A percentile compares a stretch with the other conserved stretches of the same genome.
Conservation (phyloP, 2,888 invertebrate genomes). For the Cordilura impudica region DNA sequence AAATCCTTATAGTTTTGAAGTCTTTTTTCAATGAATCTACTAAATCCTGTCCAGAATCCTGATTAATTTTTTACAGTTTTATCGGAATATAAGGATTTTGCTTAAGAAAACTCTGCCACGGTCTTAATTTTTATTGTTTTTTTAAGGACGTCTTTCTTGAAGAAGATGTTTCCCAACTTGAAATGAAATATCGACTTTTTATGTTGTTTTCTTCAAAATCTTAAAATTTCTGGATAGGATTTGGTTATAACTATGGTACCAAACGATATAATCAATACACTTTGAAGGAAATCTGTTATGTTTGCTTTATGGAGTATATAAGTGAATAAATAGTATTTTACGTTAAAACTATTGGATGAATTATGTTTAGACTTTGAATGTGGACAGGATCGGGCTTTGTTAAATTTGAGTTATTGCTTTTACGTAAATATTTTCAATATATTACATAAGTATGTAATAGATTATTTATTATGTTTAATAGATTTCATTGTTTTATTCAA, state of each 20-base stretch:
- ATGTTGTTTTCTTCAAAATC: not conserved
- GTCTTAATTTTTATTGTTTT: not conserved
- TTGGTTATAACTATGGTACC: not conserved
- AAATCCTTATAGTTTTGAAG: not conserved
- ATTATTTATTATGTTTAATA: no score
- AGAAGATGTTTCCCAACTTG: no score
- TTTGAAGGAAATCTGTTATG: not conserved
- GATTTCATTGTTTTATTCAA: no score
- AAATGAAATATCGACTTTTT: no score
- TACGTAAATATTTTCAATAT: no score
- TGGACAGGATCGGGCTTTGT: no score
- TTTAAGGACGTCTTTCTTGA: not conserved
- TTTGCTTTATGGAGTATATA: not conserved
- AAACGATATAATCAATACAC: no score
- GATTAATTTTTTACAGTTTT: not conserved
- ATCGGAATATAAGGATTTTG: not conserved
- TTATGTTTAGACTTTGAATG: not conserved
- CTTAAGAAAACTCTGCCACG: not conserved
- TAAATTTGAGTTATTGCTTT: no score
- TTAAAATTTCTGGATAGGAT: slow-evolving; percentile 57
- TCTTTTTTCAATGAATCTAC: not conserved
- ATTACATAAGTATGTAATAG: no score
- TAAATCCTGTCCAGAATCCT: slow-evolving; percentile 35
- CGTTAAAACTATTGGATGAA: no score
- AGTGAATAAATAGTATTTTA: not conserved